Percentiles rank a stretch among this genome's conserved stretches.
Conservation (phyloP, 2,888 invertebrate genomes). For the Caenorhabditis panamensis region DNA sequence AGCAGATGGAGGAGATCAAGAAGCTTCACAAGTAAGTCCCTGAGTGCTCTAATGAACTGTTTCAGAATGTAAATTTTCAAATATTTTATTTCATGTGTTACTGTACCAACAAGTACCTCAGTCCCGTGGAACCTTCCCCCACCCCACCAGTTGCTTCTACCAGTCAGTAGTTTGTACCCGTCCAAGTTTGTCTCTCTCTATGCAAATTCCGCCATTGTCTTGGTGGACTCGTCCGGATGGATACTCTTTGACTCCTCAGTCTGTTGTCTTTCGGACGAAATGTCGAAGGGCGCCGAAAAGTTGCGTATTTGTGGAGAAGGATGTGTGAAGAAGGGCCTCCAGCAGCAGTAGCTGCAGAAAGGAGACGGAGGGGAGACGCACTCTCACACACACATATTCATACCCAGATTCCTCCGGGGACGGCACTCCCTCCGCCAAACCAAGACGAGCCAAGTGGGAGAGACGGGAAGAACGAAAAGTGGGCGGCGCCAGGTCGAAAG, state of each 20-base stretch:
- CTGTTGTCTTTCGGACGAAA: constrained; percentile 29
- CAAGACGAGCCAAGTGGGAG: constrained; percentile 7
- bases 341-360: constrained; percentile 11
- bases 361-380: constrained; percentile 34
- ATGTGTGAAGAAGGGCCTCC: constrained; percentile 41
- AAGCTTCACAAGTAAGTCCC: constrained; percentile 26
- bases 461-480: constrained; percentile 48
- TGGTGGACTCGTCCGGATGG: neutral
- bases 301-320: constrained; percentile 54
- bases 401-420: constrained; percentile 60
- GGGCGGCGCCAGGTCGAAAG: constrained; percentile 58
- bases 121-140: too few species aligned
- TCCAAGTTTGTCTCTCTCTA: constrained; percentile 8
- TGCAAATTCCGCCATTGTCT: constrained; percentile 52
- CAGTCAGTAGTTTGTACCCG: neutral
- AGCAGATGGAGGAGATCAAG: constrained; percentile 38
- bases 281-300: constrained; percentile 58
- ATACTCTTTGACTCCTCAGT: constrained; percentile 27
- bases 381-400: constrained; percentile 54
- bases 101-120: neutral
- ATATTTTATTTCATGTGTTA: neutral
- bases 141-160: too few species aligned
- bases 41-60: neutral
- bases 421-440: constrained; percentile 17
- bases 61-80: too few species aligned